Conservation (phyloP, 2,888 invertebrate genomes). For the Scaeva pyrastri region DNA sequence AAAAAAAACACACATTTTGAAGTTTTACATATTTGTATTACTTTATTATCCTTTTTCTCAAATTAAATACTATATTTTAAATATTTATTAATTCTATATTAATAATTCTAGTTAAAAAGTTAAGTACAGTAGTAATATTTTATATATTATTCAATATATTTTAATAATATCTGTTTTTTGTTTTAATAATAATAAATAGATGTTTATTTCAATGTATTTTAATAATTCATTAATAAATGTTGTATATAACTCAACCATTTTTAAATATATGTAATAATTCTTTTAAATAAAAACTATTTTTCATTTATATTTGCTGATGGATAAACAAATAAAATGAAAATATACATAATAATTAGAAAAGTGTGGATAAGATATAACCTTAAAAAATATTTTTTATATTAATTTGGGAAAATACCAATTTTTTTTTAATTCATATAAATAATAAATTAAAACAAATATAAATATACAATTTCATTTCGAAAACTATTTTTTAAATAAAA, state of each 20-base stretch:
- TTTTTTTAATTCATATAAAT: constrained; percentile 25
- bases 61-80: constrained; percentile 74
- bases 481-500: constrained; percentile 14
- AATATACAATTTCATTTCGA: constrained; percentile 53
- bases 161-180: constrained; percentile 60
- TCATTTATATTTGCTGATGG: constrained; percentile 47
- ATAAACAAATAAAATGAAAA: constrained; percentile 49
- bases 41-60: constrained; percentile 71
- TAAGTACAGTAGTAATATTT: constrained; percentile 74
- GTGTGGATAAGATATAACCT: constrained; percentile 40
- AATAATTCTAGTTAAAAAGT: constrained; percentile 75
- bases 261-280: constrained; percentile 18
- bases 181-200: constrained; percentile 47
- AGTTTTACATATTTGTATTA: constrained; percentile 72
- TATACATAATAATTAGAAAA: constrained; percentile 24
- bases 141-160: constrained; percentile 67
- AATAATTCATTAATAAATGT: constrained; percentile 58
- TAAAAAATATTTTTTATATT: constrained; percentile 21
- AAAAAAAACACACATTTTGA: constrained; percentile 3
- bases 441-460: constrained; percentile 45
- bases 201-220: constrained; percentile 53
- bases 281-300: constrained; percentile 26
- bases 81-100: constrained; percentile 72
- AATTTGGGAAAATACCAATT: constrained; percentile 30
- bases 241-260: constrained; percentile 49